Base-by-base conservation (phyloP, 2,888 invertebrate genomes). In the Drosophila quinaria region DNA sequence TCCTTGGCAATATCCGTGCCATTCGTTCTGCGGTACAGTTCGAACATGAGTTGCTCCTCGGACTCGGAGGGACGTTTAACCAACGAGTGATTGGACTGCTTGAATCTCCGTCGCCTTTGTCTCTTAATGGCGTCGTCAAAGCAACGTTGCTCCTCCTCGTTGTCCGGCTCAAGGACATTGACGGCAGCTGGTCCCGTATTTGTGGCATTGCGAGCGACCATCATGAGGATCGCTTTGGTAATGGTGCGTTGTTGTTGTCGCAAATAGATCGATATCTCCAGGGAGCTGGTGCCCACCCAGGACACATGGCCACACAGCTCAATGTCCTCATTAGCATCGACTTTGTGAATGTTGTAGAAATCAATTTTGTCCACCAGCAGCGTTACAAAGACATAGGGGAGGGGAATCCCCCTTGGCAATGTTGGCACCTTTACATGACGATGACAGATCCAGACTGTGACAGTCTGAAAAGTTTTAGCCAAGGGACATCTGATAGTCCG, bases 261-360 rank as follows among this genome's bases (percentile, higher is more conserved):
- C 51, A 96, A 89, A 93, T 95, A 94, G 55, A 96, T 95, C 0
- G 95, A 94, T 6, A 95, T 94, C 92, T 97, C 96, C 91, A 96
- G 93, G 0, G 96, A 96, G 8, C 95, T 94, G 55, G 90, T 93
- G 1, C 96, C 96, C 0, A 95, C 95, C 95, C 95, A 96, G 4
- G 95, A 95, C 0, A 96, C 95, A 85, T 96, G 95, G 1, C 97
- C 97, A 3, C 94, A 94, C 19, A 97, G 91, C 68, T 94, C 93
- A 56, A 97, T 94, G 90, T 97, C 96, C 63, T 94, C 93, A 66
- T 93, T 91, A 0, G 93, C 92, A 80, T 92, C 93, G 1, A 94
- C 92, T 1, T 78, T 73, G 4, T 61, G 19, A 0, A 47, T 31
- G 31, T 61, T 58, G 0, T 51, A 39, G 78, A 95, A 94, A 72